These are phyloP conservation scores for Xyrauchen texanus DNA, from an alignment of 2,113 vertebrate species.

Conservation along the genomic window DNA sequence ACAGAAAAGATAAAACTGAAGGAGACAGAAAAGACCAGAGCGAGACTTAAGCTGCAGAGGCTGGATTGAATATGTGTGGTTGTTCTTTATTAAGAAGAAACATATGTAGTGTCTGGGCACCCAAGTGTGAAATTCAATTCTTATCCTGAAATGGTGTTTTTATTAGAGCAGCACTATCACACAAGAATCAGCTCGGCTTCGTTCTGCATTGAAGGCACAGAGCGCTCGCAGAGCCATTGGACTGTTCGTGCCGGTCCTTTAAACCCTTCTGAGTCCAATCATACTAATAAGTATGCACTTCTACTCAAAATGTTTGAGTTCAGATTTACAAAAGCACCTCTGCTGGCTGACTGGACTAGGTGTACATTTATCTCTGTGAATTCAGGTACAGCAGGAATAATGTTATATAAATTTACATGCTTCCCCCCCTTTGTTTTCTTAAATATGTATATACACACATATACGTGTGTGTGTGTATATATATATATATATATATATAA, in stretches of 20 bases:
- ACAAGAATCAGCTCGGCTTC: slow-evolving; percentile 61
- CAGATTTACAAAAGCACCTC: slow-evolving; percentile 21
- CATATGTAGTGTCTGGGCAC: slow-evolving; percentile 73
- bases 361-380: background rate
- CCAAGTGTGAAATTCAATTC: slow-evolving; percentile 81
- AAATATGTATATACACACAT: too few relatives aligned
- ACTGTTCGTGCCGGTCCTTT: slow-evolving; percentile 23
- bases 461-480: too few relatives aligned
- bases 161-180: slow-evolving; percentile 77
- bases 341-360: background rate
- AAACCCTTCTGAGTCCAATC: slow-evolving; percentile 32
- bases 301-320: background rate
- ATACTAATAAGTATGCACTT: slow-evolving; percentile 30
- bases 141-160: slow-evolving; percentile 73
- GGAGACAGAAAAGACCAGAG: slow-evolving; percentile 29
- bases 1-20: background rate
- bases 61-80: slow-evolving; percentile 57
- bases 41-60: slow-evolving; percentile 57
- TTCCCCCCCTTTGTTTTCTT: background rate
- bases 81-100: slow-evolving; percentile 77
- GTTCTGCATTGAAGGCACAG: slow-evolving; percentile 60
- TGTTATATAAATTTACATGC: background rate
- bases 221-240: slow-evolving; percentile 38
- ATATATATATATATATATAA: too few relatives aligned
- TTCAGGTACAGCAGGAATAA: slow-evolving; percentile 4